Percentiles rank a stretch among this genome's conserved stretches.
These are phyloP conservation scores for Goniozus legneri DNA, from an alignment of 1,140 invertebrate genomes.

Conservation along the genomic window DNA sequence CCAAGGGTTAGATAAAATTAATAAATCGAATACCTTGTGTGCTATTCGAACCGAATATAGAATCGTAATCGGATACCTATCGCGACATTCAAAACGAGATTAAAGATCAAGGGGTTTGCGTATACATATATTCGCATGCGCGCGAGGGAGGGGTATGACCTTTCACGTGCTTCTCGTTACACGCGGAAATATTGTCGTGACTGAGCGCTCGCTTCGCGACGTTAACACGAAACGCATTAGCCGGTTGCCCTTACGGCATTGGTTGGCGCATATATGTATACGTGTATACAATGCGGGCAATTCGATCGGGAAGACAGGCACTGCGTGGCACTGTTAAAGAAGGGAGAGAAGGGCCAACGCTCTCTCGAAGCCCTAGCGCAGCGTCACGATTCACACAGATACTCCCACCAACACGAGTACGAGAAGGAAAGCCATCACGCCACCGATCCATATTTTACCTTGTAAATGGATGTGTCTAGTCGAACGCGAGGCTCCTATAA, in stretches of 20 bases:
- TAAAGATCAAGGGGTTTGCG: too few relatives aligned
- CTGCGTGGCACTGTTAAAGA: conserved; percentile 15
- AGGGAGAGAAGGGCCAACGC: not conserved
- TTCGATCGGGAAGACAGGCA: conserved; percentile 18
- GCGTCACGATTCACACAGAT: not conserved
- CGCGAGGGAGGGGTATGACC: too few relatives aligned
- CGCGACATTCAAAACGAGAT: too few relatives aligned
- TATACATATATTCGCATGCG: too few relatives aligned
- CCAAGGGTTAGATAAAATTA: too few relatives aligned
- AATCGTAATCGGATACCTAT: too few relatives aligned
- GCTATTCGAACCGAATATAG: too few relatives aligned
- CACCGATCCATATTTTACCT: conserved; percentile 18
- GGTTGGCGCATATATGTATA: too few relatives aligned
- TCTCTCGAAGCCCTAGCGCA: conserved; percentile 17
- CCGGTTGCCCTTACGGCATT: conserved; percentile 1
- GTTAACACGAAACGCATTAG: conserved; percentile 18
- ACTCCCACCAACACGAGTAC: conserved; percentile 2
- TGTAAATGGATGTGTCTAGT: conserved; percentile 20
- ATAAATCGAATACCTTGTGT: too few relatives aligned
- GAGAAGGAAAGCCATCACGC: conserved; percentile 17
- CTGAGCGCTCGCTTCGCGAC: not conserved
- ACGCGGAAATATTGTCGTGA: not conserved
- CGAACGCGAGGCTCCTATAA: conserved; percentile 19
- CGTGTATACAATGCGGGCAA: conserved; percentile 12
- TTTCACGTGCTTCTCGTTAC: too few relatives aligned